These are phyloP conservation scores for Dendroctonus ponderosae DNA, from an alignment of 1,140 invertebrate species.

Conservation along the genomic window DNA sequence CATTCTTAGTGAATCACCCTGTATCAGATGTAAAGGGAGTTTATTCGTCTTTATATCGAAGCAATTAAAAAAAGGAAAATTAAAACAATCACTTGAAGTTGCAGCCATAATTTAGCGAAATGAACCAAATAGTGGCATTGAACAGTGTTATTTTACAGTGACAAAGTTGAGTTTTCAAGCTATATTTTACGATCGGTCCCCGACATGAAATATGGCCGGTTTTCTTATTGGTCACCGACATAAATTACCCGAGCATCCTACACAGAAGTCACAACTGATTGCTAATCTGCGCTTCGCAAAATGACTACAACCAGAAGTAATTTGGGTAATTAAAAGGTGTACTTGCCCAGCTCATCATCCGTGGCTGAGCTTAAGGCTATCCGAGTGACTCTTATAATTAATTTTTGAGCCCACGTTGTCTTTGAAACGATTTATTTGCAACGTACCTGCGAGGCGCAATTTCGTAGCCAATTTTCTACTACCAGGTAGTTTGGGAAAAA, in stretches of 20 bases:
- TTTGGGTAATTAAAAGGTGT: slow-evolving; percentile 16
- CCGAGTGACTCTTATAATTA: slow-evolving; percentile 10
- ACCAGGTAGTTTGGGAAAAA: too few relatives aligned
- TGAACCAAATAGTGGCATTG: background rate
- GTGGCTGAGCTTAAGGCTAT: slow-evolving; percentile 1
- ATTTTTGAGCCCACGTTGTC: slow-evolving; percentile 12
- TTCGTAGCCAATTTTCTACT: too few relatives aligned
- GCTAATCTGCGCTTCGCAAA: slow-evolving; percentile 9
- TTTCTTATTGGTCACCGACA: background rate
- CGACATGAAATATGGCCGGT: background rate
- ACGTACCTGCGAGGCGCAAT: too few relatives aligned
- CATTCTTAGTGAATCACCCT: too few relatives aligned
- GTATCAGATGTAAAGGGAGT: too few relatives aligned
- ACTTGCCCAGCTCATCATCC: slow-evolving; percentile 1
- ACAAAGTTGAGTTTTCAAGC: too few relatives aligned
- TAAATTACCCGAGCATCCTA: slow-evolving; percentile 6
- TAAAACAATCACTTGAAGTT: too few relatives aligned
- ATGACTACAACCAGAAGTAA: slow-evolving; percentile 6
- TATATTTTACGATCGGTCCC: too few relatives aligned
- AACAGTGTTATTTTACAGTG: too few relatives aligned
- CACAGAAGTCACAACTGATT: slow-evolving; percentile 15
- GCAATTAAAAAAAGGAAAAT: too few relatives aligned
- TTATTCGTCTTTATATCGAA: too few relatives aligned
- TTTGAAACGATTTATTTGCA: slow-evolving; percentile 8
- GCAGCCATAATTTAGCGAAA: too few relatives aligned